Percentiles rank a stretch among this genome's conserved stretches.
Conservation (phyloP, 2,797 vertebrate genomes). For the Lepidocolaptes lacrymiger region DNA sequence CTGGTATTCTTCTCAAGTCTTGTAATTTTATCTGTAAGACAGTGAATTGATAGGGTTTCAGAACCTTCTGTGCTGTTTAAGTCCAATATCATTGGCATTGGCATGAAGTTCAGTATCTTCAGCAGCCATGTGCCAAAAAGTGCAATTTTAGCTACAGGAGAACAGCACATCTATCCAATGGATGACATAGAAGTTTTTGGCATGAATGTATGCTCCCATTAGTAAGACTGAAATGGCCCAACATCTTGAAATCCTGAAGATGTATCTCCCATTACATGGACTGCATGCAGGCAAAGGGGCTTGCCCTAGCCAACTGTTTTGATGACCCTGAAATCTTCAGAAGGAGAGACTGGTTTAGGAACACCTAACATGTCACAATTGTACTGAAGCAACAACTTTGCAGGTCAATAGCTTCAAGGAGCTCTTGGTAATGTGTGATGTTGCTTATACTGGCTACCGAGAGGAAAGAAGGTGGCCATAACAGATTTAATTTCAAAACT, state of each 20-base stretch:
- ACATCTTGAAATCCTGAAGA: neutral
- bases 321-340: neutral
- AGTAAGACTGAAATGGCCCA: neutral
- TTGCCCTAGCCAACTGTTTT: neutral
- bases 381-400: neutral
- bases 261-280: neutral
- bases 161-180: neutral
- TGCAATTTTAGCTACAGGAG: neutral
- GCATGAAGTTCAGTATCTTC: neutral
- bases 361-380: neutral
- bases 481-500: neutral
- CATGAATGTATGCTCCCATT: neutral
- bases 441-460: neutral
- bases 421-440: neutral
- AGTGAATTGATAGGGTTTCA: neutral
- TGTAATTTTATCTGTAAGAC: neutral
- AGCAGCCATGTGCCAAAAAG: neutral
- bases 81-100: neutral
- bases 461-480: neutral
- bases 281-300: neutral
- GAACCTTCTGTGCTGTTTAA: neutral
- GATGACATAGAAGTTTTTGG: neutral
- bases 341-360: neutral
- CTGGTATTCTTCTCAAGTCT: neutral
- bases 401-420: neutral